These are phyloP conservation scores for Acronicta leporina DNA, from an alignment of 2,888 invertebrate species.

Conservation along the genomic window DNA sequence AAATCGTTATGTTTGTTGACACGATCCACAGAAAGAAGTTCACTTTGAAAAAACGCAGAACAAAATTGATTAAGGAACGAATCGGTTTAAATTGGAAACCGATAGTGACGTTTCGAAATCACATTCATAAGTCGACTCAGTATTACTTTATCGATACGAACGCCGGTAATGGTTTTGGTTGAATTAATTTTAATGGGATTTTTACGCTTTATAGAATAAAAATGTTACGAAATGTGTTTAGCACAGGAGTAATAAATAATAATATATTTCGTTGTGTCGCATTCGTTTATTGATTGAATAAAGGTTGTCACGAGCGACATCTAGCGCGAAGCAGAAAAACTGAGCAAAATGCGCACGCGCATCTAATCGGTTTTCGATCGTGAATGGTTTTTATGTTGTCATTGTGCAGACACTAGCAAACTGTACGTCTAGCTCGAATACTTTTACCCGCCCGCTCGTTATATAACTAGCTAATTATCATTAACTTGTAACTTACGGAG, in stretches of 20 bases:
- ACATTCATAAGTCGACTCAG: conserved; percentile 87
- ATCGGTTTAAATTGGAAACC: conserved; percentile 89
- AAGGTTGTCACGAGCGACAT: conserved; percentile 71
- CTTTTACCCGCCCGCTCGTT: conserved; percentile 50
- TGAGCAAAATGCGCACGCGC: conserved; percentile 77
- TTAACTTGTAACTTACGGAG: conserved; percentile 71
- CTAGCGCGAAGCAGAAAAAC: conserved; percentile 69
- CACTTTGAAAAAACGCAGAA: conserved; percentile 83
- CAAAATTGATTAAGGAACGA: conserved; percentile 89
- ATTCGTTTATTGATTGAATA: conserved; percentile 59
- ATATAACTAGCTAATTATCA: conserved; percentile 67
- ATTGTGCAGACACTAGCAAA: conserved; percentile 49
- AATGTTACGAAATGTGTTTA: conserved; percentile 87
- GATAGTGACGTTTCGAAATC: conserved; percentile 89
- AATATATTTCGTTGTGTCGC: conserved; percentile 59
- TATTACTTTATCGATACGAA: conserved; percentile 88
- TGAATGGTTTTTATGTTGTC: conserved; percentile 54
- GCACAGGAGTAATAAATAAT: conserved; percentile 82
- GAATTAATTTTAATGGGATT: conserved; percentile 89
- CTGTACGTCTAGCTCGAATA: conserved; percentile 33
- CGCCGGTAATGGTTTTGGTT: conserved; percentile 87
- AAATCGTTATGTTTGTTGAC: conserved; percentile 76
- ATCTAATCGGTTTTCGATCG: conserved; percentile 66
- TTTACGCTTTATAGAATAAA: conserved; percentile 87
- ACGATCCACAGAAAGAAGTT: conserved; percentile 78